Percentiles rank a stretch among this genome's conserved stretches.
These are phyloP conservation scores for Limnephilus auricula DNA, from an alignment of 2,888 invertebrate species.

Conservation along the genomic window DNA sequence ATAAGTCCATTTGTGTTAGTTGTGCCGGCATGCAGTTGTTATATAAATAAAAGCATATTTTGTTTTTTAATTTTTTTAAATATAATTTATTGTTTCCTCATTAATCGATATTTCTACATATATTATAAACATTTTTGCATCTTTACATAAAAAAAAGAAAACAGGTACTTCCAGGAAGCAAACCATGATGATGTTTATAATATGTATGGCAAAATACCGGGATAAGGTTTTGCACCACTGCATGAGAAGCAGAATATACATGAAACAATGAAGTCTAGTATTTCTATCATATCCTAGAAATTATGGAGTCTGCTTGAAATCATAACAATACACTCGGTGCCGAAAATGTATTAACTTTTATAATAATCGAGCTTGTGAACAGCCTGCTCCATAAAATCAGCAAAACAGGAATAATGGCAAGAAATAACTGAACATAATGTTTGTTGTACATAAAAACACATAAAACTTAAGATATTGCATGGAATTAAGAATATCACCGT, in stretches of 20 bases:
- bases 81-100: not conserved
- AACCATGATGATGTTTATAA: not conserved
- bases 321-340: not conserved
- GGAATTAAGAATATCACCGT: not conserved
- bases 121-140: not conserved
- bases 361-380: not conserved
- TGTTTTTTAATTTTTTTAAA: not conserved
- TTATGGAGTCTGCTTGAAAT: not conserved
- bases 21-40: not conserved
- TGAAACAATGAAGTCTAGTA: not conserved
- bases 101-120: not conserved
- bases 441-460: not conserved
- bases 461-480: not conserved
- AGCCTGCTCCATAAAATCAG: not conserved
- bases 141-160: not conserved
- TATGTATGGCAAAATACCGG: not conserved
- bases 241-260: not conserved
- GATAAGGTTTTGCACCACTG: not conserved
- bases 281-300: not conserved
- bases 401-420: not conserved
- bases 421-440: not conserved
- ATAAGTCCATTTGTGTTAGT: not conserved
- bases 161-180: not conserved
- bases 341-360: not conserved
- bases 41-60: not conserved